Base-by-base conservation (phyloP, 35 echinoderm and acorn worm species). In the Ptychodera flava region DNA sequence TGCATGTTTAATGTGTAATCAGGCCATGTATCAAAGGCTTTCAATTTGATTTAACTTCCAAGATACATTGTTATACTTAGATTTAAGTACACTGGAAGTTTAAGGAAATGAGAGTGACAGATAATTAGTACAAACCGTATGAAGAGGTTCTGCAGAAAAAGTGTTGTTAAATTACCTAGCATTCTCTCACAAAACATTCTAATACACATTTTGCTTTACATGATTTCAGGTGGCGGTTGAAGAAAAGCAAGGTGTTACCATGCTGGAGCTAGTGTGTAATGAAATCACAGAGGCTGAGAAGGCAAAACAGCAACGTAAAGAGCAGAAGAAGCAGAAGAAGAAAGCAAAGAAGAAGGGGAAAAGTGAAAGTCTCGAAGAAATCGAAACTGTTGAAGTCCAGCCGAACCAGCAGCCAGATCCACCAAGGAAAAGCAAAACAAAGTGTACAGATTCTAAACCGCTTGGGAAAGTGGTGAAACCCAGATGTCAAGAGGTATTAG, bases 221-320 rank as follows among this genome's bases (percentile, higher is more conserved):
- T 78, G n/a, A 10, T 16, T 28, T 83, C 45, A 98, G 95, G 94
- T 98, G 80, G 90, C 95, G 0, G 34, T 98, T 76, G 95, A 98
- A 38, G 37, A 90, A 33, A 98, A 98, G 76, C 87, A 92, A 35
- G 95, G 95, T 78, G 92, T 99, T 90, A 95, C 89, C 35, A 90
- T 88, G 76, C 88, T 99, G 78, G 93, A 99, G 75, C 84, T 90
- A 28, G 93, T 99, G 30, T 99, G 96, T 80, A 90, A 94, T 78
- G 96, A 99, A 84, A 94, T 97, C 38, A 92, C 85, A 28, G 90
- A 97, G 78, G 95, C 92, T 16, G 95, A 93, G 76, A 77, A 93
- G 79, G 78, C 87, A 79, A 93, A 92, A 52, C 89, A 93, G 80
- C 82, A 86, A 89, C 93, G 90, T 80, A 87, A 87, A 36, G 95